These are phyloP conservation scores for Brachionus sp. DNA, from an alignment of 1,140 invertebrate species.

Conservation along the genomic window DNA sequence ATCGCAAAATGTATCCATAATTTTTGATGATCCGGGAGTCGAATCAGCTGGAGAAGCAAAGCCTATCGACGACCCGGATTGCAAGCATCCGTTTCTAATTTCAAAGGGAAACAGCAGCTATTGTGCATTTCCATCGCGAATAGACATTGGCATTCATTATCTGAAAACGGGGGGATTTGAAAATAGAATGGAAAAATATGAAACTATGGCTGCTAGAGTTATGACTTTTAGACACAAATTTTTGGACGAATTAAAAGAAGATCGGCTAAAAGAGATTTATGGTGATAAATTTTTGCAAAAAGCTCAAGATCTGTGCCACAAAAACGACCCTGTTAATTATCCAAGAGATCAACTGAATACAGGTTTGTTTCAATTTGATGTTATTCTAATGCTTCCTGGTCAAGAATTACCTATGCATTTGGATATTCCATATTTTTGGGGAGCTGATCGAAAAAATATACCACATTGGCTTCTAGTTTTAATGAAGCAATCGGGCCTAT, in stretches of 20 bases:
- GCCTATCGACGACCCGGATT: conserved; percentile 1
- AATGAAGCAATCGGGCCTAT: conserved; percentile 21
- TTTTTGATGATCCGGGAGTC: conserved; percentile 19
- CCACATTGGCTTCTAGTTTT: conserved; percentile 25
- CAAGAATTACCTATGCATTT: conserved; percentile 34
- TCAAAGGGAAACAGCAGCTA: conserved; percentile 10
- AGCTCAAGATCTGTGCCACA: conserved; percentile 15
- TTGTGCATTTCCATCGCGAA: conserved; percentile 14
- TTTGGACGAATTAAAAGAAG: conserved; percentile 17
- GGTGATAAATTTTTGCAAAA: conserved; percentile 19
- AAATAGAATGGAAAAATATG: conserved; percentile 40
- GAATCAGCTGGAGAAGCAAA: conserved; percentile 22
- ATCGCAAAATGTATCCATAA: neutral
- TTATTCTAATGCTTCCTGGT: conserved; percentile 5
- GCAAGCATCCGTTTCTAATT: neutral
- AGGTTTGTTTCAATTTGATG: conserved; percentile 31
- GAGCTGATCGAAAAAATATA: conserved; percentile 4
- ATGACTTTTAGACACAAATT: conserved; percentile 41
- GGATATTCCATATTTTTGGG: conserved; percentile 39
- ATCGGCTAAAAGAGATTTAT: neutral
- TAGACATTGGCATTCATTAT: conserved; percentile 35
- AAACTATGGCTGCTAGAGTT: conserved; percentile 23
- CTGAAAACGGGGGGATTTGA: conserved; percentile 33
- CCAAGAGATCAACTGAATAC: neutral
- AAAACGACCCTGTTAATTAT: neutral